Evolutionary conservation across 2,113 vertebrate species (phyloP).

Genomic region (Callithrix jacchus): DNA sequence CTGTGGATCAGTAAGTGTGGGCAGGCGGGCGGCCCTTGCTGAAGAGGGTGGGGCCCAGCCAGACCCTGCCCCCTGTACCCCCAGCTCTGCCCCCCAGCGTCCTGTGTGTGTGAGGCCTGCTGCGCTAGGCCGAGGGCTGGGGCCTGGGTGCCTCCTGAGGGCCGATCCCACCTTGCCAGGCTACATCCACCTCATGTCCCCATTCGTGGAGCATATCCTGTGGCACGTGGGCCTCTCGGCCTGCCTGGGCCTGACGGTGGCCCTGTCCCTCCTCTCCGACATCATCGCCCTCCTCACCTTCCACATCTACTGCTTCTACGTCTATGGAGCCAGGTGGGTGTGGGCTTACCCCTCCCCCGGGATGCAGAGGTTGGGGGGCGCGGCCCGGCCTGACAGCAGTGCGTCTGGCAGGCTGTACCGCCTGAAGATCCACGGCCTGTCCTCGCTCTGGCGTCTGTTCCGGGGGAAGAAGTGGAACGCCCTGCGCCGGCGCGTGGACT

Average conservation of each 20-base stretch:
- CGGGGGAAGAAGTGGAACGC: constrained; percentile 99
- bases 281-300: constrained; percentile 96
- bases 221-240: constrained; percentile 96
- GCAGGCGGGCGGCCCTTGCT: neutral
- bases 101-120: neutral
- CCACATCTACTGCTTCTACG: constrained; percentile 99
- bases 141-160: neutral
- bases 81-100: neutral
- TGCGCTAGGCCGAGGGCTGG: too few species aligned
- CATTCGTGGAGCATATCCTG: constrained; percentile 95
- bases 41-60: too few species aligned
- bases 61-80: neutral
- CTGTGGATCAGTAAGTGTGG: constrained; percentile 96
- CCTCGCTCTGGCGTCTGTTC: constrained; percentile 97
- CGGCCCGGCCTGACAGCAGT: neutral
- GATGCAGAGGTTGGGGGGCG: too few species aligned
- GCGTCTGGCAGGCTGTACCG: constrained; percentile 90
- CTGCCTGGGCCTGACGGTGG: constrained; percentile 93
- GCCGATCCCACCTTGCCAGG: constrained; percentile 80
- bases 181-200: constrained; percentile 97
- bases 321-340: constrained; percentile 96
- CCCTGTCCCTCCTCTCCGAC: constrained; percentile 94
- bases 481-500: constrained; percentile 95
- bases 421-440: constrained; percentile 95
- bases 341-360: too few species aligned